A percentile compares a stretch with the other conserved stretches of the same genome.
phyloP scores from a whole-genome alignment of 2,888 invertebrate genomes.

The Lomographa bimaculata region DNA sequence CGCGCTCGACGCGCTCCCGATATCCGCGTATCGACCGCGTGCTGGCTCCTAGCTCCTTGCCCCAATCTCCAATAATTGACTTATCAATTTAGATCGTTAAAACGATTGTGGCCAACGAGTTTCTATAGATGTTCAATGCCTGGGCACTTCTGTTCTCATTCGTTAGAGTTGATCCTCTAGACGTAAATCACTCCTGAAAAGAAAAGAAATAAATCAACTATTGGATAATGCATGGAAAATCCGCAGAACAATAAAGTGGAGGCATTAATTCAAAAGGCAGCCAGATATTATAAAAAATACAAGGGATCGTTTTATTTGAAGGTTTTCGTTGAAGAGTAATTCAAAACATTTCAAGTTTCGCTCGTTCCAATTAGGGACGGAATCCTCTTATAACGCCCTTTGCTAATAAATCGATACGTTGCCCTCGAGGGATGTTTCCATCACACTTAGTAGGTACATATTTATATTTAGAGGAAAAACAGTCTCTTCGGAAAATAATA shows the following conservation, averaged over 20 bases:
- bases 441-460: conserved; percentile 37
- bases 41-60: conserved; percentile 57
- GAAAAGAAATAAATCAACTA: conserved; percentile 43
- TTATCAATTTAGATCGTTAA: conserved; percentile 47
- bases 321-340: conserved; percentile 35
- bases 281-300: conserved; percentile 38
- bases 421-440: conserved; percentile 39
- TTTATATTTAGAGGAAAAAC: conserved; percentile 29
- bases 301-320: conserved; percentile 24
- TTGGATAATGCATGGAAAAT: conserved; percentile 6
- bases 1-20: conserved; percentile 67
- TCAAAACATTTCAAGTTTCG: conserved; percentile 46
- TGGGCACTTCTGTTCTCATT: conserved; percentile 65
- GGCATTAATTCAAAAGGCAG: conserved; percentile 42
- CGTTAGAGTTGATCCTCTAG: conserved; percentile 61
- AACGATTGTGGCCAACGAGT: conserved; percentile 44
- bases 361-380: conserved; percentile 50
- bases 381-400: conserved; percentile 50
- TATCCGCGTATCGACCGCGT: conserved; percentile 60
- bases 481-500: conserved; percentile 20
- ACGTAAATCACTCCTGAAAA: conserved; percentile 74
- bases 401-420: conserved; percentile 46
- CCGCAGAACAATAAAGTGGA: conserved; percentile 17
- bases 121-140: conserved; percentile 58
- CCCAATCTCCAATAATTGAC: conserved; percentile 54